phyloP scores from a whole-genome alignment of 1,140 invertebrate genomes.

The Berghia stephanieae region DNA sequence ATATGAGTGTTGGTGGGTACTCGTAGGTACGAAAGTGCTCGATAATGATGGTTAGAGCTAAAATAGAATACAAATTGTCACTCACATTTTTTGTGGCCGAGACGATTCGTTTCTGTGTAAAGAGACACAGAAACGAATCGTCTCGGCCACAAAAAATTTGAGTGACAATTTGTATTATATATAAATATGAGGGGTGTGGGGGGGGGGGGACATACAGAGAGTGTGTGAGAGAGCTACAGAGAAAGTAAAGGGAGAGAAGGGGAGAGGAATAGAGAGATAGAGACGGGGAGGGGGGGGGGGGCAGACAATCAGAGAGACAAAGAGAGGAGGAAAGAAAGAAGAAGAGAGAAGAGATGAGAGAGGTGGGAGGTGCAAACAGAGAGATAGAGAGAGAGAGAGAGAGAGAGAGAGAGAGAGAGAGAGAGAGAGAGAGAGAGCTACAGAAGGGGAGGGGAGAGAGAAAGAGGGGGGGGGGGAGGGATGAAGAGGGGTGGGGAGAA shows the following conservation, averaged over 20 bases:
- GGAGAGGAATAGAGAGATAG: background rate
- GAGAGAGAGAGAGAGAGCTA: background rate
- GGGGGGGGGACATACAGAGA: background rate
- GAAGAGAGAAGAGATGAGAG: background rate
- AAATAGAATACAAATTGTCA: no score
- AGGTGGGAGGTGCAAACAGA: background rate
- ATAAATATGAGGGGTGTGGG: no score
- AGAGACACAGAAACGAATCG: no score
- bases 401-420: background rate
- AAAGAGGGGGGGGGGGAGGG: background rate
- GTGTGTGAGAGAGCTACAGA: background rate
- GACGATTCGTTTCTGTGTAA: no score
- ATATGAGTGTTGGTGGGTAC: no score
- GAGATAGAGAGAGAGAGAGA: background rate
- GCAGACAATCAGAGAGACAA: background rate
- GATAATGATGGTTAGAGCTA: no score
- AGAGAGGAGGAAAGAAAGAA: background rate
- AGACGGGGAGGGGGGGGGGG: constrained; percentile 3
- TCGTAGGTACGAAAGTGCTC: no score
- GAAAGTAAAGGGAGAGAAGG: background rate
- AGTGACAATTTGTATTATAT: no score
- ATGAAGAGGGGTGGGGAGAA: background rate
- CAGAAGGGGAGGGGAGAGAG: background rate
- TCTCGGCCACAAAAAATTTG: no score
- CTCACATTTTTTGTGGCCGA: no score